Conservation (phyloP, 1,140 invertebrate genomes). For the Limonius californicus region DNA sequence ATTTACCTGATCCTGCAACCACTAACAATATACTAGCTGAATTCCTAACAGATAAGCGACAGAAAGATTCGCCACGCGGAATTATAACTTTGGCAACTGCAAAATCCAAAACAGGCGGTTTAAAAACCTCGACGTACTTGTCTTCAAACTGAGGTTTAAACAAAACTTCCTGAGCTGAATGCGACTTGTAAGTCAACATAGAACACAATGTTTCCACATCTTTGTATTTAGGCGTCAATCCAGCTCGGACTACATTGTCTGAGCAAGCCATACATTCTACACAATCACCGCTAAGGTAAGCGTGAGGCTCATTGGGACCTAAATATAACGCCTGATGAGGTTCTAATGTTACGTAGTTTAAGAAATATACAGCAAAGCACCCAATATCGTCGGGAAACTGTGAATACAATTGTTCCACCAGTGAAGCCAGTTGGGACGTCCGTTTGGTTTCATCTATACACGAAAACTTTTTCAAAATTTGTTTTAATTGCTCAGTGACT, state of each 20-base stretch:
- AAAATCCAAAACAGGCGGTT: conserved; percentile 86
- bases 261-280: conserved; percentile 99
- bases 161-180: conserved; percentile 56
- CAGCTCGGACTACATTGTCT: conserved; percentile 96
- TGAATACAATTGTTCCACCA: conserved; percentile 56
- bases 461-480: conserved; percentile 34
- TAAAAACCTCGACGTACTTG: conserved; percentile 68
- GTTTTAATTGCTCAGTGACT: conserved; percentile 53
- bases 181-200: conserved; percentile 78
- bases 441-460: conserved; percentile 20
- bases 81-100: conserved; percentile 70
- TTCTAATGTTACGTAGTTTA: conserved; percentile 81
- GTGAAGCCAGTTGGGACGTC: conserved; percentile 23
- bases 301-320: conserved; percentile 91
- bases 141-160: conserved; percentile 67
- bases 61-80: conserved; percentile 49
- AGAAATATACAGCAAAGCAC: conserved; percentile 87
- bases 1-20: conserved; percentile 54
- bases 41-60: conserved; percentile 20
- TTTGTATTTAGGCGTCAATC: conserved; percentile 93
- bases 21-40: conserved; percentile 64
- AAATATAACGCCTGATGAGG: conserved; percentile 93
- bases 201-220: conserved; percentile 82
- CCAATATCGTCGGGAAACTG: conserved; percentile 95
- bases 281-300: conserved; percentile 97